These are phyloP conservation scores for Phylloscopus whistleri DNA, from an alignment of 2,113 vertebrate genomes.

Conservation along the genomic window DNA sequence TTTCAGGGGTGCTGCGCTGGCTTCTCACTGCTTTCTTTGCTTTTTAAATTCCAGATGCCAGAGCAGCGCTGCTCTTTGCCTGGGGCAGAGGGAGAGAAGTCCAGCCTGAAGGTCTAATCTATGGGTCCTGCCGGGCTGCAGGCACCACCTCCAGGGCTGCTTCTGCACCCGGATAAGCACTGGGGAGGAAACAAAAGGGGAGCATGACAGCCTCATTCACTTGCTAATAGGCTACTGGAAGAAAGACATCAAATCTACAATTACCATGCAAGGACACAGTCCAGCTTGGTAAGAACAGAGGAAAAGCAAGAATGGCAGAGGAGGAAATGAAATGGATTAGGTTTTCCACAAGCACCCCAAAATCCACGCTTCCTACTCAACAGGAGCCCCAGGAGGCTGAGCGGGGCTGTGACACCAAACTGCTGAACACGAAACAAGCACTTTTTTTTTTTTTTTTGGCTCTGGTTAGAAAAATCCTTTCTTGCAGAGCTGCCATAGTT, in stretches of 20 bases:
- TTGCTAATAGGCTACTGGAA: slow-evolving; percentile 11
- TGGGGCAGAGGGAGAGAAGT: not conserved
- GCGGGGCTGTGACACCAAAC: not conserved
- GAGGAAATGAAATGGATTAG: not conserved
- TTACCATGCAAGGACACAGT: not conserved
- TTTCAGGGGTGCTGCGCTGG: not conserved
- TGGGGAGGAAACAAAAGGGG: not conserved
- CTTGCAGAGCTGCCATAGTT: not conserved
- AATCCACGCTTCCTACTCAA: not conserved
- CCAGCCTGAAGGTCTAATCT: not conserved
- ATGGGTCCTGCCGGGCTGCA: not conserved
- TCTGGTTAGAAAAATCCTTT: slow-evolving; percentile 1
- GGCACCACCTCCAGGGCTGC: not conserved
- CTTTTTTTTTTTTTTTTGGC: not conserved
- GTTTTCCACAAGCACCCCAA: not conserved
- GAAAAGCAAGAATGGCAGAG: not conserved
- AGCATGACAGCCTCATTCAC: not conserved
- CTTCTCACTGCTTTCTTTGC: not conserved
- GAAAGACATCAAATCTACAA: not conserved
- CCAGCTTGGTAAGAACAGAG: not conserved
- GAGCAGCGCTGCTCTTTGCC: not conserved
- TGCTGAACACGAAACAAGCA: not conserved
- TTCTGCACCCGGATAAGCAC: not conserved
- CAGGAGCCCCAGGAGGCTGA: not conserved
- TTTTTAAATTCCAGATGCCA: not conserved